Evolutionary conservation across 1,140 invertebrate genomes (phyloP).

Genomic region (Melipona quadrifasciata): DNA sequence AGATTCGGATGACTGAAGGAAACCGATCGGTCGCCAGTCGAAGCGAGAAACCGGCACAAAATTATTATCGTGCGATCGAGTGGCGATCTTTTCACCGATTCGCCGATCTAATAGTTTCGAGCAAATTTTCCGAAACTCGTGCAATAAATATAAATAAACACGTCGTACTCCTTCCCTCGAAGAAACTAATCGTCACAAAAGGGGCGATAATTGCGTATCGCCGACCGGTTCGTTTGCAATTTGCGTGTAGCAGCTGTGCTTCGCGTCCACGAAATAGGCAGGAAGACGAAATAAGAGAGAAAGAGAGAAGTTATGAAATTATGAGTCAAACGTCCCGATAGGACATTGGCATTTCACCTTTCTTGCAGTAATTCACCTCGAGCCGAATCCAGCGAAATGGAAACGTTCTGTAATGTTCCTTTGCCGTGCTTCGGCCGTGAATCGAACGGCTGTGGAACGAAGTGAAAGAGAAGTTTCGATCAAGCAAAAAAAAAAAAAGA

Average conservation of each 20-base stretch:
- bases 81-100: neutral
- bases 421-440: neutral
- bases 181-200: neutral
- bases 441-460: neutral
- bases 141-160: too few species aligned
- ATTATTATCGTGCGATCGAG: neutral
- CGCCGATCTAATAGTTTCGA: neutral
- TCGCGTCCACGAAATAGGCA: constrained; percentile 20
- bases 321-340: constrained; percentile 45
- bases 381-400: constrained; percentile 26
- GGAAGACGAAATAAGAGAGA: constrained; percentile 19
- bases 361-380: constrained; percentile 33
- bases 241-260: neutral
- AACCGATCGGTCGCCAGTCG: neutral
- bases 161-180: neutral
- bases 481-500: neutral
- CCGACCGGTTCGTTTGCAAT: constrained; percentile 3
- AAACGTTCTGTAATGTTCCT: constrained; percentile 37
- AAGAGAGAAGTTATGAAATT: constrained; percentile 28
- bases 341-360: constrained; percentile 30
- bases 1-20: neutral
- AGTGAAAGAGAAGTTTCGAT: constrained; percentile 5
- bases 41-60: neutral
- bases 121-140: neutral
- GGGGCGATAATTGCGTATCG: constrained; percentile 15